phyloP scores from a whole-genome alignment of 2,113 vertebrate genomes.

The Hyperopisus bebe region DNA sequence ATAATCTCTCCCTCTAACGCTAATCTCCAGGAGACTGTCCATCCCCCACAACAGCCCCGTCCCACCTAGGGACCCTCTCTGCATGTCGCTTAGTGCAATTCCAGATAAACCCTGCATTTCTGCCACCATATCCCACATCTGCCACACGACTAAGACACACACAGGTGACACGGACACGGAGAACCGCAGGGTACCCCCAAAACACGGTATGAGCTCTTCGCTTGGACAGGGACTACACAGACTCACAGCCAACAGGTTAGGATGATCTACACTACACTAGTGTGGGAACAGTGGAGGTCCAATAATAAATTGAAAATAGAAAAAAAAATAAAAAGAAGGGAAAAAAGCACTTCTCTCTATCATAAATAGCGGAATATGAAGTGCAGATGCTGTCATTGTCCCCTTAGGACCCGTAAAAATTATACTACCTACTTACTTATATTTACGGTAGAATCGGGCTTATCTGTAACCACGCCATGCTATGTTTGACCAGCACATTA shows the following conservation, averaged over 20 bases:
- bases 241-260: not conserved
- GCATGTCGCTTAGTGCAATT: not conserved
- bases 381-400: not conserved
- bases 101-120: not conserved
- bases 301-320: not conserved
- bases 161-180: not conserved
- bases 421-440: not conserved
- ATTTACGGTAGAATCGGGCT: not conserved
- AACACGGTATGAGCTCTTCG: not conserved
- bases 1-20: not conserved
- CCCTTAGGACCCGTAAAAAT: not conserved
- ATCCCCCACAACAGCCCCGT: not conserved
- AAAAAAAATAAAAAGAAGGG: not conserved
- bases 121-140: too few species aligned
- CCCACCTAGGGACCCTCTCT: not conserved
- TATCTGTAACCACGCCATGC: not conserved
- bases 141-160: not conserved
- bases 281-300: not conserved
- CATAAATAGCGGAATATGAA: not conserved
- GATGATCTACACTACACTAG: not conserved
- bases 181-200: not conserved
- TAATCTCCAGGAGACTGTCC: not conserved
- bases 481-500: not conserved
- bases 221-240: not conserved
- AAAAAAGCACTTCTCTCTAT: not conserved